phyloP scores from a whole-genome alignment of 2,888 invertebrate genomes.

The Metacarcinus magister region DNA sequence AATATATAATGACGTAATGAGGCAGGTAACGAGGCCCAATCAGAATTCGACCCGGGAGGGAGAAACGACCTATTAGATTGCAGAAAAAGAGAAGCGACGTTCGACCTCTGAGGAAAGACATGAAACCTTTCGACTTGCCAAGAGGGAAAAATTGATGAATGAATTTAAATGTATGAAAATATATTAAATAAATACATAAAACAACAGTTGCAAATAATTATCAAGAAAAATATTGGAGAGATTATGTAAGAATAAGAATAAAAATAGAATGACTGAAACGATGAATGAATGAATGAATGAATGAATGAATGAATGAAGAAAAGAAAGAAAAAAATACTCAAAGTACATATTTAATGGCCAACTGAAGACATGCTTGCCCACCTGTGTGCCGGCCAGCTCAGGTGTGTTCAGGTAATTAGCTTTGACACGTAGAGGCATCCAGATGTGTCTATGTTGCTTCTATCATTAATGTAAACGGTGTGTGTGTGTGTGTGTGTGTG shows the following conservation, averaged over 20 bases:
- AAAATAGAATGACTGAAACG: background rate
- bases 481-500: no score
- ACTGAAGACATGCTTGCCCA: background rate
- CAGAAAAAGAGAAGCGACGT: background rate
- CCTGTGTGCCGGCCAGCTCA: background rate
- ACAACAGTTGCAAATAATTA: background rate
- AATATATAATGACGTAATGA: slow-evolving; percentile 75
- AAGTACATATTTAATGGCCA: background rate
- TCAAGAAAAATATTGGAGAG: background rate
- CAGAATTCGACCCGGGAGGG: slow-evolving; percentile 66
- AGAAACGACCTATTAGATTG: background rate
- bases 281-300: background rate
- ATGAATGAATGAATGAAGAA: background rate
- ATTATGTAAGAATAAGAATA: background rate
- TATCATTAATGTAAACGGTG: no score
- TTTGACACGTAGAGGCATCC: no score
- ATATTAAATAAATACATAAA: background rate
- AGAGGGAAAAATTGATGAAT: background rate
- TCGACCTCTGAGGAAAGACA: background rate
- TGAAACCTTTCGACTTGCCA: background rate
- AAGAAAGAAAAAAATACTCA: background rate
- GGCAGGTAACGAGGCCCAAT: slow-evolving; percentile 74
- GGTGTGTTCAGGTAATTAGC: background rate
- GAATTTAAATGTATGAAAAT: background rate
- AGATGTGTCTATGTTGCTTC: no score